Percentiles rank a stretch among this genome's conserved stretches.
phyloP scores from a whole-genome alignment of 1,140 invertebrate species.

The Danaus plexippus region DNA sequence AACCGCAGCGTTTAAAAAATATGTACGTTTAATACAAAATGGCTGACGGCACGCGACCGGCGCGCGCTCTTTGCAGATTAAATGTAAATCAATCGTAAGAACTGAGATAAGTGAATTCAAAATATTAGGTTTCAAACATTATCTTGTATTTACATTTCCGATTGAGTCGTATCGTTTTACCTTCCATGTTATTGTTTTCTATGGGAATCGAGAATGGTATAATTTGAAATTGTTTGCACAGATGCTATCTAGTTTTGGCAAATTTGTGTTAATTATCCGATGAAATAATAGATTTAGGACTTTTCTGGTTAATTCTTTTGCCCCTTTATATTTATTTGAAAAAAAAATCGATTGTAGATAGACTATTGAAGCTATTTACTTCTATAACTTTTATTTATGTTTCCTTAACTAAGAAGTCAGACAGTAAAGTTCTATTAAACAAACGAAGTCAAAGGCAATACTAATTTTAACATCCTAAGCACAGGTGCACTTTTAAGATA shows the following conservation, averaged over 20 bases:
- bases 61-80: conserved; percentile 49
- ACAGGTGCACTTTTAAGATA: too few species aligned
- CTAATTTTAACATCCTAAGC: too few species aligned
- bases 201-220: conserved; percentile 39
- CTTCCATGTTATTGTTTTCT: conserved; percentile 51
- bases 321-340: too few species aligned
- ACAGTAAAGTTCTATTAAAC: too few species aligned
- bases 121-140: conserved; percentile 62
- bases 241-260: conserved; percentile 4
- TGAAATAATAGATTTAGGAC: too few species aligned
- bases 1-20: conserved; percentile 37
- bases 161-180: conserved; percentile 63
- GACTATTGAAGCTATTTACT: too few species aligned
- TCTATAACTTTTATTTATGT: too few species aligned
- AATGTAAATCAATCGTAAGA: conserved; percentile 46
- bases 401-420: too few species aligned
- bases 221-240: conserved; percentile 19
- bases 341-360: too few species aligned
- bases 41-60: conserved; percentile 39
- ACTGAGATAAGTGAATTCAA: conserved; percentile 56
- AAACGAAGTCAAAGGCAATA: too few species aligned
- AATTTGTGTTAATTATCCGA: neutral
- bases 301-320: too few species aligned
- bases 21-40: conserved; percentile 26
- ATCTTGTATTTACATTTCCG: conserved; percentile 65